phyloP scores from a whole-genome alignment of 2,797 vertebrate species.

The Rousettus madagascariensis region DNA sequence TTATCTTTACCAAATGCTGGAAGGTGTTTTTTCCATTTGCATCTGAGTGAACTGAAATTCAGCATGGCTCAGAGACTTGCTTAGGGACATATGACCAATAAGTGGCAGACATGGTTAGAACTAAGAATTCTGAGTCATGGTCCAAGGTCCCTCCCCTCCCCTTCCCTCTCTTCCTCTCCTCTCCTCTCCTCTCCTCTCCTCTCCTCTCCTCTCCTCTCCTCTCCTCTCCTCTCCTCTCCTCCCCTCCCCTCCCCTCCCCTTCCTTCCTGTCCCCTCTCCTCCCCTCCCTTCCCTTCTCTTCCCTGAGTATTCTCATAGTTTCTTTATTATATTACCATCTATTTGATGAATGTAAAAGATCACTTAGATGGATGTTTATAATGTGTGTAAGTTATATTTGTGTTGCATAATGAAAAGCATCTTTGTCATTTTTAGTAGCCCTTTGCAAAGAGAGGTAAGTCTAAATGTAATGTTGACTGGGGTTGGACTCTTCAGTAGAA shows the following conservation, averaged over 20 bases:
- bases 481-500: not conserved
- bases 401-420: not conserved
- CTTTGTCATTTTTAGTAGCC: not conserved
- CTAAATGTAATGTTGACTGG: not conserved
- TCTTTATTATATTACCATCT: not conserved
- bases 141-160: no score
- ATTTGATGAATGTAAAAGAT: not conserved
- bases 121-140: not conserved
- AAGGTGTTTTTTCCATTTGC: not conserved
- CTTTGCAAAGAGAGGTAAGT: not conserved
- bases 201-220: no score
- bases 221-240: no score
- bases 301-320: not conserved
- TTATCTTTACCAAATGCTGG: not conserved
- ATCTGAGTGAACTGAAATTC: not conserved
- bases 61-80: not conserved
- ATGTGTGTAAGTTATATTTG: not conserved
- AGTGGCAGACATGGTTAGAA: not conserved
- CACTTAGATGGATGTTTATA: not conserved
- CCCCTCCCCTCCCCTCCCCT: no score
- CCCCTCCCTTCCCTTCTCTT: not conserved
- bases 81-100: not conserved
- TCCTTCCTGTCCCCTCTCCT: no score
- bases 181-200: rapidly evolving
- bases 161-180: rapidly evolving